Percentiles rank a stretch among this genome's conserved stretches.
phyloP scores from a whole-genome alignment of 2,113 vertebrate species.

The Morone saxatilis region DNA sequence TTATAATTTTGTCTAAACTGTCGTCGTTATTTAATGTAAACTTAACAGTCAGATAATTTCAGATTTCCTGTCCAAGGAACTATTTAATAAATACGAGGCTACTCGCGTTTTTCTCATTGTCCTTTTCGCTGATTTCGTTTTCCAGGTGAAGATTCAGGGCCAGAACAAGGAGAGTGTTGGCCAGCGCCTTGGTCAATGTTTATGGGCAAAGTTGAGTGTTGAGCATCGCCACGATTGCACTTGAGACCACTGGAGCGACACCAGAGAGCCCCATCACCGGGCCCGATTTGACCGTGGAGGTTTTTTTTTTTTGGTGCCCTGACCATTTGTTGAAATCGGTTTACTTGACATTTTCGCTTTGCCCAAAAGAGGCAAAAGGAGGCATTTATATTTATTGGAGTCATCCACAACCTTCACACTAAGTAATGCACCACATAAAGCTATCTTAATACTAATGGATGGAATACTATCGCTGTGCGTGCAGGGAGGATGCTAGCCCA shows the following conservation, averaged over 20 bases:
- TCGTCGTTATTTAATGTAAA: not conserved
- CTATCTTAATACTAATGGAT: slow-evolving; percentile 81
- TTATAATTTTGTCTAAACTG: not conserved
- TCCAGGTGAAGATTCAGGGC: slow-evolving; percentile 96
- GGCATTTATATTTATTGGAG: slow-evolving; percentile 2
- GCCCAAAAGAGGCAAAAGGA: not conserved
- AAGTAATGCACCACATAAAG: not conserved
- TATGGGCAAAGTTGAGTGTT: slow-evolving; percentile 91
- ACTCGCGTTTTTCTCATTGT: not conserved
- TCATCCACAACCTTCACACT: not conserved
- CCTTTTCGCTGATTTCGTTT: not conserved
- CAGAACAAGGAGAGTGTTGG: slow-evolving; percentile 98
- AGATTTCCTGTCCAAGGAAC: not conserved
- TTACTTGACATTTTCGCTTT: not conserved
- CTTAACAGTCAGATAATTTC: not conserved
- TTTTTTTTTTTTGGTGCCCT: slow-evolving; percentile 68
- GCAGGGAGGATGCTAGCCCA: too few relatives aligned
- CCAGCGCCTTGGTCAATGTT: slow-evolving; percentile 97
- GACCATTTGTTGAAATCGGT: not conserved
- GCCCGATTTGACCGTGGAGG: slow-evolving; percentile 98
- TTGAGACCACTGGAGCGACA: slow-evolving; percentile 96
- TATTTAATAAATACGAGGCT: not conserved
- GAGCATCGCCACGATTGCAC: slow-evolving; percentile 92
- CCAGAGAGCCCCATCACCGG: slow-evolving; percentile 96
- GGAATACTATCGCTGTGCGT: too few relatives aligned